These are phyloP conservation scores for Apantesis nais DNA, from an alignment of 2,888 invertebrate genomes.

Conservation along the genomic window DNA sequence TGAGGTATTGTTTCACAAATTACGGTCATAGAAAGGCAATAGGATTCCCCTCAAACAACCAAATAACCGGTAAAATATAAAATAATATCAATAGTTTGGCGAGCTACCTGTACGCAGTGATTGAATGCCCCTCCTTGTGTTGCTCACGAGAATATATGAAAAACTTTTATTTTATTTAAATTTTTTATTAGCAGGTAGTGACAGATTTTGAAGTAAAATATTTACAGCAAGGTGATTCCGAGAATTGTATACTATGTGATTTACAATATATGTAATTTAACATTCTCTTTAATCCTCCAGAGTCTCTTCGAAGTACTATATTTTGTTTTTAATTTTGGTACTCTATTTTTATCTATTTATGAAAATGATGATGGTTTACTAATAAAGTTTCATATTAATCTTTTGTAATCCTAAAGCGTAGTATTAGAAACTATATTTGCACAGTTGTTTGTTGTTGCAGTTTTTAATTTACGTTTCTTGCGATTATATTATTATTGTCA, in stretches of 20 bases:
- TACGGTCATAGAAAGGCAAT: conserved; percentile 57
- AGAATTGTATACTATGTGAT: neutral
- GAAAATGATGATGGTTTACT: too few species aligned
- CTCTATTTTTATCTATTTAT: too few species aligned
- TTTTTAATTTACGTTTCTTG: too few species aligned
- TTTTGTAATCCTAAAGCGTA: too few species aligned
- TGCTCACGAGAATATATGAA: neutral
- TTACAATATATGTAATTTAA: too few species aligned
- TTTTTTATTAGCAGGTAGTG: neutral
- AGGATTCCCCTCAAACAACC: conserved; percentile 52
- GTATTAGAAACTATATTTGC: too few species aligned
- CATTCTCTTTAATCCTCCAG: too few species aligned
- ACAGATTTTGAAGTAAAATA: neutral
- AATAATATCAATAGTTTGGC: conserved; percentile 63
- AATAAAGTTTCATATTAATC: too few species aligned
- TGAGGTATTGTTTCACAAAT: conserved; percentile 64
- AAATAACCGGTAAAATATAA: conserved; percentile 54
- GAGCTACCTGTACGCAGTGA: conserved; percentile 51
- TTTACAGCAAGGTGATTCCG: neutral
- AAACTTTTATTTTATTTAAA: neutral
- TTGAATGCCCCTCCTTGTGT: conserved; percentile 46
- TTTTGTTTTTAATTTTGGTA: too few species aligned
- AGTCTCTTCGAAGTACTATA: too few species aligned
- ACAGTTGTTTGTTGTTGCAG: too few species aligned
- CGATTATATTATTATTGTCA: too few species aligned